phyloP scores from a whole-genome alignment of 2,888 invertebrate species.

The Molorchus minor region DNA sequence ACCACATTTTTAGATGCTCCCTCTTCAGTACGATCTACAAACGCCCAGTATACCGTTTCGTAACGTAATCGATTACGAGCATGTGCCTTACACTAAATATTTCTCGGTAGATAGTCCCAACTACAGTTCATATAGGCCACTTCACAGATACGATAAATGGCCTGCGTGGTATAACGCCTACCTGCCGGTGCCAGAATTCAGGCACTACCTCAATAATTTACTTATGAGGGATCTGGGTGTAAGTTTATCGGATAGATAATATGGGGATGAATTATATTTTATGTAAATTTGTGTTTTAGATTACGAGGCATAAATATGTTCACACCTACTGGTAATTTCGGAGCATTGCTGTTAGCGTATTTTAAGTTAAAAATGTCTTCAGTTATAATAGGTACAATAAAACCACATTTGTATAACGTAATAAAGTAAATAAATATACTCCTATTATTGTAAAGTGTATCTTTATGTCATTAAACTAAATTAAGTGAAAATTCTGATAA shows the following conservation, averaged over 20 bases:
- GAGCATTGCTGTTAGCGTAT: too few relatives aligned
- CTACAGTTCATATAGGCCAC: slow-evolving; percentile 42
- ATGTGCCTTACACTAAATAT: slow-evolving; percentile 47
- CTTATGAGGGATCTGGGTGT: slow-evolving; percentile 46
- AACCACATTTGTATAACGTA: too few relatives aligned
- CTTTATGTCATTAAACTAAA: too few relatives aligned
- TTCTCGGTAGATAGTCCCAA: slow-evolving; percentile 43
- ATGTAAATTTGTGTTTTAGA: slow-evolving; percentile 34
- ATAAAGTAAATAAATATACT: too few relatives aligned
- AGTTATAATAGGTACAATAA: too few relatives aligned
- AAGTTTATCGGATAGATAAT: slow-evolving; percentile 20
- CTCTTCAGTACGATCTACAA: slow-evolving; percentile 42
- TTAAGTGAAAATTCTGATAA: too few relatives aligned
- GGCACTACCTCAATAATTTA: slow-evolving; percentile 46
- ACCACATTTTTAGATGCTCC: slow-evolving; percentile 32
- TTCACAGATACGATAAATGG: slow-evolving; percentile 48
- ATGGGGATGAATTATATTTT: not conserved
- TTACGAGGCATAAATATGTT: slow-evolving; percentile 45
- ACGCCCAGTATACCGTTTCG: slow-evolving; percentile 34
- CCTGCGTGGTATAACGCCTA: slow-evolving; percentile 46
- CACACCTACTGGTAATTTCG: slow-evolving; percentile 48
- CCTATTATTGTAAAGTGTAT: too few relatives aligned
- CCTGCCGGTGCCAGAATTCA: slow-evolving; percentile 40
- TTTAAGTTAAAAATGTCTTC: too few relatives aligned
- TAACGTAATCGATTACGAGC: slow-evolving; percentile 43